Base-by-base conservation (phyloP, 2,888 invertebrate genomes). In the Andrena dorsata region DNA sequence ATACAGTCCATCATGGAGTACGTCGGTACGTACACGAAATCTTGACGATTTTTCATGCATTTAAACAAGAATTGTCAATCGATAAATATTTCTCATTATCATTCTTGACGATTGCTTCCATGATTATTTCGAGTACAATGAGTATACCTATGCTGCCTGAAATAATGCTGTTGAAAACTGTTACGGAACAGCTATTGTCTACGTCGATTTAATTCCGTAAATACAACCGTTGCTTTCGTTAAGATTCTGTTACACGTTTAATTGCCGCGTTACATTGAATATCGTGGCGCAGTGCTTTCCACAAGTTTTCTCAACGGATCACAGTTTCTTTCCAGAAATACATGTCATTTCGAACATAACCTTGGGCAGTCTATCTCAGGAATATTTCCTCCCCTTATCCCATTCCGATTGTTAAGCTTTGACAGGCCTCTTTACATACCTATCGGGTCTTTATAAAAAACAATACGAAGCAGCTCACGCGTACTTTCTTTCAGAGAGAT, bases 1-100 rank as follows among this genome's bases (percentile, higher is more conserved):
- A 41, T 41, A 88, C 77, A 81, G 85, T 90, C 85, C 91, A 91
- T 91, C 91, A 92, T 92, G 92, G 92, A 92, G 91, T 91, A 88
- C 88, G 88, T 90, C 72, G 92, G 92, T 92, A 90, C 73, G 92
- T 90, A 83, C 77, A 81, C 13, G 58, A 71, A 88, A 85, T 86
- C 71, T 81, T 75, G 53, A 63, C 73, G 74, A 87, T 78, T 88
- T 88, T 86, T 86, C 77, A 68, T 82, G 63, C 64, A 74, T 82
- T 84, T 73, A 23, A 51, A n/a, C 26, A 47, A 41, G 28, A 75
- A 70, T 80, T 63, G 64, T 23, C 13, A 26, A 41, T 3, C 16
- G 71, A 80, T 53, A 61, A 47, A 66, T 53, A 65, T 23, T 53
- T 35, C 26, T 61, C 16, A 7, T 49, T 56, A n/a, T n/a, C 3